A percentile compares a stretch with the other conserved stretches of the same genome.
phyloP scores from a whole-genome alignment of 2,888 invertebrate genomes.

The Sarcophaga caerulescens region DNA sequence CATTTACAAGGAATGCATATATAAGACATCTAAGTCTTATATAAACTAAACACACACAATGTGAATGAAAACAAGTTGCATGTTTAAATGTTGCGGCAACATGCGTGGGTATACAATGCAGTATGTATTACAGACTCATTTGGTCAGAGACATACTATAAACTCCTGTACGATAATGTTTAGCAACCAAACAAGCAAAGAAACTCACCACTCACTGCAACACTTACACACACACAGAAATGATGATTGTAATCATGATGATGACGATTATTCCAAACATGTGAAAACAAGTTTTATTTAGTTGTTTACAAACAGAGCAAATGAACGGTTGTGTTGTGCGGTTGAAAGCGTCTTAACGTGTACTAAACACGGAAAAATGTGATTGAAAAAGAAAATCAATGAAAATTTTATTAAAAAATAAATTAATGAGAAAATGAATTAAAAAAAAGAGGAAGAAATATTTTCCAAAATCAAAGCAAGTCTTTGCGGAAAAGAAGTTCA shows the following conservation, averaged over 20 bases:
- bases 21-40: too few species aligned
- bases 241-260: slow-evolving; percentile 27
- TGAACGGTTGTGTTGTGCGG: slow-evolving; percentile 60
- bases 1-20: neutral
- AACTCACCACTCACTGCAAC: slow-evolving; percentile 58
- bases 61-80: too few species aligned
- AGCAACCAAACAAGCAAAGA: slow-evolving; percentile 3
- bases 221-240: slow-evolving; percentile 55
- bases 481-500: neutral
- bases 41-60: too few species aligned
- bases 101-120: slow-evolving; percentile 13
- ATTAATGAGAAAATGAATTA: neutral
- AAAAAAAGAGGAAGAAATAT: neutral
- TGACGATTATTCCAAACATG: slow-evolving; percentile 50
- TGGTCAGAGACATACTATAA: too few species aligned
- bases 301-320: slow-evolving; percentile 76
- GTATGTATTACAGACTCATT: too few species aligned
- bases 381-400: slow-evolving; percentile 12
- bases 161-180: too few species aligned
- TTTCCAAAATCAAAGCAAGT: neutral
- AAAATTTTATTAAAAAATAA: neutral
- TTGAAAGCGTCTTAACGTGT: slow-evolving; percentile 21
- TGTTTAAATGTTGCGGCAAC: slow-evolving; percentile 14
- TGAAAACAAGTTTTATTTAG: slow-evolving; percentile 74
- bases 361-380: neutral